Percentiles rank a stretch among this genome's conserved stretches.
Conservation (phyloP, 2,797 vertebrate species). For the Erethizon dorsatum region DNA sequence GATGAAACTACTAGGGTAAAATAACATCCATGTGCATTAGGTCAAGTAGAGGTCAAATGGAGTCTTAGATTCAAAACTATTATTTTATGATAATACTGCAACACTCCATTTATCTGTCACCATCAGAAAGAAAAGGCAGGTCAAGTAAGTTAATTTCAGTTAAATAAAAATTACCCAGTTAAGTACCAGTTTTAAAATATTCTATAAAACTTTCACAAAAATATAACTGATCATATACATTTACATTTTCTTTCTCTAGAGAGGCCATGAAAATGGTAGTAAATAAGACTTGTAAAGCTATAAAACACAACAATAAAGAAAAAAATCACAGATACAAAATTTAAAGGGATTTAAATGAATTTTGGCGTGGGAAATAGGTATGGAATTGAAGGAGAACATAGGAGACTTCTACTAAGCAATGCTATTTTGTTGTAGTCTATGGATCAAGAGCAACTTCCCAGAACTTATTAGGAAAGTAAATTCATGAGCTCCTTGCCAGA, state of each 20-base stretch:
- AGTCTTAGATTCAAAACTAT: slow-evolving; percentile 63
- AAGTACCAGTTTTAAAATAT: slow-evolving; percentile 46
- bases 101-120: slow-evolving; percentile 74
- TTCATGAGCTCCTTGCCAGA: background rate
- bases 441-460: background rate
- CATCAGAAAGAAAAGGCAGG: slow-evolving; percentile 63
- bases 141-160: slow-evolving; percentile 76
- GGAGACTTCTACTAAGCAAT: rapidly evolving
- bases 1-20: slow-evolving; percentile 54
- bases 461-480: background rate
- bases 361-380: background rate
- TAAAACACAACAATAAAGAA: background rate
- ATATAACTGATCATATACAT: background rate
- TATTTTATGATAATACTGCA: slow-evolving; percentile 73
- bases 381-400: background rate
- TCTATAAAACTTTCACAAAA: slow-evolving; percentile 63
- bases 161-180: slow-evolving; percentile 74
- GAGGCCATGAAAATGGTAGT: background rate
- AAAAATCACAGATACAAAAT: background rate
- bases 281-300: background rate
- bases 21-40: slow-evolving; percentile 48
- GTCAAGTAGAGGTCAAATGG: slow-evolving; percentile 68
- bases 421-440: background rate
- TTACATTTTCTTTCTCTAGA: slow-evolving; percentile 4
- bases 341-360: background rate